phyloP scores from a whole-genome alignment of 2,797 vertebrate genomes.

The Sciurus vulgaris region DNA sequence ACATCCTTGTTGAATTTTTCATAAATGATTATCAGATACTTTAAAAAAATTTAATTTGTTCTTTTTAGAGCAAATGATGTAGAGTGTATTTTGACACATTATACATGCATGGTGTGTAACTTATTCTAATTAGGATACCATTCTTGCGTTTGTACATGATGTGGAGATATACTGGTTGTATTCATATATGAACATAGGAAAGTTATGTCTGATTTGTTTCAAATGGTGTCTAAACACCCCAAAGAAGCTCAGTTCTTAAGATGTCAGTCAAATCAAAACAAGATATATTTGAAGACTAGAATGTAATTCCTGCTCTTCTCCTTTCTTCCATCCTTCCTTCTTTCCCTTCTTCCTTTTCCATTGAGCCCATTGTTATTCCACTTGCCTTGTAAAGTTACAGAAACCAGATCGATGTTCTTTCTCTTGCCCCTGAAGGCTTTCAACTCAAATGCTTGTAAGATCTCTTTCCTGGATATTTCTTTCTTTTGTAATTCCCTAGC shows the following conservation, averaged over 20 bases:
- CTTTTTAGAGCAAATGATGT: no score
- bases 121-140: no score
- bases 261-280: constrained; percentile 16
- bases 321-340: background rate
- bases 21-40: background rate
- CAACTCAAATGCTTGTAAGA: constrained; percentile 51
- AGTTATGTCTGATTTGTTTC: background rate
- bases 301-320: background rate
- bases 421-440: constrained; percentile 22
- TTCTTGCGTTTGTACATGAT: no score
- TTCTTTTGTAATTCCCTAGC: constrained; percentile 11
- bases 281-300: background rate
- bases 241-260: constrained; percentile 31
- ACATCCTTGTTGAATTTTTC: constrained; percentile 42
- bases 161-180: no score
- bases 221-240: constrained; percentile 21
- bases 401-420: background rate
- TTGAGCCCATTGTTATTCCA: background rate
- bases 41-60: background rate
- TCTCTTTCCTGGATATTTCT: constrained; percentile 12
- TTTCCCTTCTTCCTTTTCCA: background rate
- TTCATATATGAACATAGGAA: no score
- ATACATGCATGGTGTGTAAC: no score
- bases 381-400: constrained; percentile 47
- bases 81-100: no score